Percentiles rank a stretch among this genome's conserved stretches.
These are phyloP conservation scores for Rhea americana DNA, from an alignment of 2,113 vertebrate species.

Conservation along the genomic window DNA sequence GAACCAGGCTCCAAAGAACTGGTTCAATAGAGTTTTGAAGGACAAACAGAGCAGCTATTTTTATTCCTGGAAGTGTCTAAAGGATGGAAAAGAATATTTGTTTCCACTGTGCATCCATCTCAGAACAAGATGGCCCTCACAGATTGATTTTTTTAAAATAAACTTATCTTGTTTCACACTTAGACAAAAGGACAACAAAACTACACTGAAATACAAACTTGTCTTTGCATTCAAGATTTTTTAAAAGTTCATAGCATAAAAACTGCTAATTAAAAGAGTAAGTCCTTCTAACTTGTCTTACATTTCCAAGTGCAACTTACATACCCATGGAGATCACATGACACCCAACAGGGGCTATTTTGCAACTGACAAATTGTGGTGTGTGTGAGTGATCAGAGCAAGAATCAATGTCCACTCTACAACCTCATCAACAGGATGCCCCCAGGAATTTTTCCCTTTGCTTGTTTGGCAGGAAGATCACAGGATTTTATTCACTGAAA, in stretches of 20 bases:
- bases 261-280: not conserved
- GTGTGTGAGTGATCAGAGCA: not conserved
- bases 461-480: not conserved
- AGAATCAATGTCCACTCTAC: not conserved
- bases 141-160: not conserved
- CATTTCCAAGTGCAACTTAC: not conserved
- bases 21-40: slow-evolving; percentile 71
- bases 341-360: not conserved
- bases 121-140: not conserved
- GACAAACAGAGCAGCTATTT: slow-evolving; percentile 75
- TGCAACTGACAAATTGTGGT: not conserved
- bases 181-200: not conserved
- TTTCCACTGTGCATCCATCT: not conserved
- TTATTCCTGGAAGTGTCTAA: slow-evolving; percentile 63
- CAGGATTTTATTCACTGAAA: not conserved
- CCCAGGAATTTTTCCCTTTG: no score
- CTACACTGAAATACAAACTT: not conserved
- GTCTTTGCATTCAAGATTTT: not conserved
- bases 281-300: not conserved
- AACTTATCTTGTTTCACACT: slow-evolving; percentile 10
- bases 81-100: slow-evolving; percentile 23
- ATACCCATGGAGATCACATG: not conserved
- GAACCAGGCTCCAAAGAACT: slow-evolving; percentile 49
- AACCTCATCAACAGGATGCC: not conserved
- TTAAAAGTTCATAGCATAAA: not conserved